These are phyloP conservation scores for Sisor rabdophorus DNA, from an alignment of 2,113 vertebrate species.

Conservation along the genomic window DNA sequence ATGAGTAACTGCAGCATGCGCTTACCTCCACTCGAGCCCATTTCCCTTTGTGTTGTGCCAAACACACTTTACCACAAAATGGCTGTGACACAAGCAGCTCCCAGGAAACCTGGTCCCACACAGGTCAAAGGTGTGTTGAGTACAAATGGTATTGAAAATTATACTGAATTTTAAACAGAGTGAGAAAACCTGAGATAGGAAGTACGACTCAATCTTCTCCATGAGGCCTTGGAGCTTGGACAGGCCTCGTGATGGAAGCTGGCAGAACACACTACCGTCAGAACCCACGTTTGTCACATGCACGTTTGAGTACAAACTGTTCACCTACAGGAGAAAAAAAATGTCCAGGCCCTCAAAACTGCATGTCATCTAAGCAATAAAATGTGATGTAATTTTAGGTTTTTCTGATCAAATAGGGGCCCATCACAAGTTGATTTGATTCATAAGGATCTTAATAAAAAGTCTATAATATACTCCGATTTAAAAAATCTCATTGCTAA, in stretches of 20 bases:
- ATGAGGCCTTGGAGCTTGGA: conserved; percentile 74
- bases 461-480: too few species aligned
- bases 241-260: conserved; percentile 82
- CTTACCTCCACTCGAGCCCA: conserved; percentile 90
- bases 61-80: conserved; percentile 86
- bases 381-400: too few species aligned
- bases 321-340: conserved; percentile 65
- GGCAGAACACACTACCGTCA: conserved; percentile 84
- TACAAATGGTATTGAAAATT: neutral
- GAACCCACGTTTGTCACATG: conserved; percentile 81
- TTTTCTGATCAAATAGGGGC: too few species aligned
- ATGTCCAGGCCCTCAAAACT: too few species aligned
- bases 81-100: conserved; percentile 78
- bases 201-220: conserved; percentile 76
- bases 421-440: too few species aligned
- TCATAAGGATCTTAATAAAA: too few species aligned
- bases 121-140: neutral
- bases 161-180: neutral
- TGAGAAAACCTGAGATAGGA: conserved; percentile 73
- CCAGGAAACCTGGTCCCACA: conserved; percentile 61
- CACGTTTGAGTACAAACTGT: conserved; percentile 73
- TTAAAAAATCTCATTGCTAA: too few species aligned
- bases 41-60: conserved; percentile 80
- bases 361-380: too few species aligned
- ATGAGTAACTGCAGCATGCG: too few species aligned